These are phyloP conservation scores for Odocoileus hemionus DNA, from an alignment of 2,113 vertebrate genomes.

Conservation along the genomic window DNA sequence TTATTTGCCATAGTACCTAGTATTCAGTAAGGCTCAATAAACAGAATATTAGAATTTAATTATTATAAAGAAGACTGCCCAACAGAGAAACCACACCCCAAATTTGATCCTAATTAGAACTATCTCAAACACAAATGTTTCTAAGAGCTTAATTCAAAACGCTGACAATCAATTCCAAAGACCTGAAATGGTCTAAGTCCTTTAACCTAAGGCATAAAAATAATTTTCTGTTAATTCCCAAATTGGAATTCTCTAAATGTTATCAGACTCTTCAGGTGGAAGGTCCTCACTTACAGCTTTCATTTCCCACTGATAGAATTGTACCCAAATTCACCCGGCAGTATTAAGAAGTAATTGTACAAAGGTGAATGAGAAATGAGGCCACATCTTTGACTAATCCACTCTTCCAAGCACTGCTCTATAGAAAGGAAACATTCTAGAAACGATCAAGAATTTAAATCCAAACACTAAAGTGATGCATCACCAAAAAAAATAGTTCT, in stretches of 20 bases:
- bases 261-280: neutral
- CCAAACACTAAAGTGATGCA: neutral
- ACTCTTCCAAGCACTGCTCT: neutral
- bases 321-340: neutral
- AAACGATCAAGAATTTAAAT: conserved; percentile 40
- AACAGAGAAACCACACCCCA: conserved; percentile 38
- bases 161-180: conserved; percentile 33
- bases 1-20: conserved; percentile 29
- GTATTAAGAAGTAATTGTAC: conserved; percentile 31
- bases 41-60: neutral
- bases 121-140: conserved; percentile 26
- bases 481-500: conserved; percentile 20
- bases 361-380: conserved; percentile 32
- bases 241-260: conserved; percentile 39
- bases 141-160: conserved; percentile 47
- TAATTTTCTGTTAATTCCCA: conserved; percentile 43
- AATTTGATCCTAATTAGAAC: conserved; percentile 42
- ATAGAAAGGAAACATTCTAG: conserved; percentile 24
- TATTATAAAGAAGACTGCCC: neutral
- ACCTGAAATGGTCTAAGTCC: neutral
- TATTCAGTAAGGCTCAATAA: conserved; percentile 8
- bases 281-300: conserved; percentile 2
- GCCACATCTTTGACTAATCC: conserved; percentile 19
- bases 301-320: neutral
- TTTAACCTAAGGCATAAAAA: conserved; percentile 14